Conservation (phyloP, 2,888 invertebrate species). For the Steromphala cineraria region DNA sequence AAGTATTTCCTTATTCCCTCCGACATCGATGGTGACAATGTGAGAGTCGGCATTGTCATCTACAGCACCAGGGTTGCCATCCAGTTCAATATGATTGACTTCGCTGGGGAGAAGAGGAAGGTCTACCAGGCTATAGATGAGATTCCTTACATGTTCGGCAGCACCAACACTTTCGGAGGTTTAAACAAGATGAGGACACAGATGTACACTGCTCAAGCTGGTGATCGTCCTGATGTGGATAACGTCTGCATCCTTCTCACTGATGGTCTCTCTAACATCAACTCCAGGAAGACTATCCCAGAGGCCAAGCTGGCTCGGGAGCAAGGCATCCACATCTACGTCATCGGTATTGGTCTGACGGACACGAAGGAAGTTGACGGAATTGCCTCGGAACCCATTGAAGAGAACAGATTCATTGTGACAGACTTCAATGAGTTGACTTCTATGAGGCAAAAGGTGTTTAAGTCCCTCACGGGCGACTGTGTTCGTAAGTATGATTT, state of each 20-base stretch:
- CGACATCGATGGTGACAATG: constrained; percentile 58
- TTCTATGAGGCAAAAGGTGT: constrained; percentile 47
- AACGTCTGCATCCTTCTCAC: constrained; percentile 60
- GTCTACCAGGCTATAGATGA: constrained; percentile 53
- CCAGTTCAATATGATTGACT: constrained; percentile 54
- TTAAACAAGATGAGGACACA: constrained; percentile 46
- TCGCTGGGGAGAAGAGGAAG: constrained; percentile 41
- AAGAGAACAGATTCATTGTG: constrained; percentile 59
- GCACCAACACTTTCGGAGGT: constrained; percentile 65
- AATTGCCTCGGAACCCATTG: constrained; percentile 55
- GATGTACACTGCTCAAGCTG: constrained; percentile 62
- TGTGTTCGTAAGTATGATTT: constrained; percentile 1
- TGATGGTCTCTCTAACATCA: constrained; percentile 69
- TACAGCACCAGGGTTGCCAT: constrained; percentile 57
- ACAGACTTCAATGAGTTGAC: constrained; percentile 57
- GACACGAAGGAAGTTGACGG: constrained; percentile 64
- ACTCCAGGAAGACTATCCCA: constrained; percentile 53
- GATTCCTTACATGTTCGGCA: constrained; percentile 61
- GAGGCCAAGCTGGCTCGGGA: constrained; percentile 51
- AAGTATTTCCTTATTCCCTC: constrained; percentile 57
- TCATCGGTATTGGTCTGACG: constrained; percentile 65
- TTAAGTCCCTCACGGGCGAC: constrained; percentile 43
- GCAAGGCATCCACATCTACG: constrained; percentile 61
- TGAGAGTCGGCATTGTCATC: constrained; percentile 58
- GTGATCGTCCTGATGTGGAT: constrained; percentile 56